Base-by-base conservation (phyloP, 2,888 invertebrate genomes). In the Hetaerina titia region DNA sequence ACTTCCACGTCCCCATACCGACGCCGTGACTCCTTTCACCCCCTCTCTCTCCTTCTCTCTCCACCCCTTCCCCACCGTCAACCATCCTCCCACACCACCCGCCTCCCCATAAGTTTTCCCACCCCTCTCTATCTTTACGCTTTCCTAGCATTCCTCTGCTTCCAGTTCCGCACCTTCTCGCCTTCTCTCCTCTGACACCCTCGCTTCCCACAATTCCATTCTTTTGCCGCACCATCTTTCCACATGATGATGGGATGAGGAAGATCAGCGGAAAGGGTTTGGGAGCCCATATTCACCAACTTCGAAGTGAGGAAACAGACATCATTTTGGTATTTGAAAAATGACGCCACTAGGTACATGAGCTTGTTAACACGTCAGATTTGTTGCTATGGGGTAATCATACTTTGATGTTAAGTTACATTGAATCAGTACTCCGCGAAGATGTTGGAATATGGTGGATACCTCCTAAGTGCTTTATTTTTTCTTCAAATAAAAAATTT, bases 1-100 rank as follows among this genome's bases (percentile, higher is more conserved):
- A 92, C 92, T 92, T 92, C 92, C 64, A 69, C 64, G 22, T 64
- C 90, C 58, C 89, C 69, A 17, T 22, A 7, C 22, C n/a, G 19
- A 15, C n/a, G n/a, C 56, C 57, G 22, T 89, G 22, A 19, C 69
- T 7, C 22, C 69, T 69, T 13, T 13, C n/a, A 19, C 45, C 45
- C 31, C 11, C 81, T 22, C 81, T 31, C 31, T 81, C 5, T 45
- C 89, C 58, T 17, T 58, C 56, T 45, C 58, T 58, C 45, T 45
- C 13, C 56, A 6, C 19, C 25, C 58, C 19, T 31, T 58, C 89
- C n/a, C n/a, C 2, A 81, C 81, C 81, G 13, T n/a, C 31, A 22
- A 13, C n/a, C 31, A 4, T 56, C 57, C 22, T 31, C 19, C 88
- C 2, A 0, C 56, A 17, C 57, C 31, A 31, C 90, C n/a, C 89